Percentiles rank a stretch among this genome's conserved stretches.
Evolutionary conservation across 2,113 vertebrate genomes (phyloP).

Genomic region (Corapipo altera): DNA sequence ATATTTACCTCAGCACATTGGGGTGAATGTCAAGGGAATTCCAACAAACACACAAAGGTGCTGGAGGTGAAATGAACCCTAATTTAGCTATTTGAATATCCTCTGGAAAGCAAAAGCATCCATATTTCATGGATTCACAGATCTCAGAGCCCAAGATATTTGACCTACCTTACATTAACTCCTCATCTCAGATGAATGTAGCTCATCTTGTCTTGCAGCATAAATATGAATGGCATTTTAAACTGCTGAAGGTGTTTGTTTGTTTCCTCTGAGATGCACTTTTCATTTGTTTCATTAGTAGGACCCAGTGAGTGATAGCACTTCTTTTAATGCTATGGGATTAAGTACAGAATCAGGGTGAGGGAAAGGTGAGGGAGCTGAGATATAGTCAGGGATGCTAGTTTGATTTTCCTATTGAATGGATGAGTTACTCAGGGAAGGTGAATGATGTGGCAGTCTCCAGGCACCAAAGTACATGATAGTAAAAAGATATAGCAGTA

Average conservation of each 20-base stretch:
- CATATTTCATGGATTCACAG: not conserved
- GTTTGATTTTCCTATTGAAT: not conserved
- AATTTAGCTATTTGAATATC: not conserved
- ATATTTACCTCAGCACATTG: not conserved
- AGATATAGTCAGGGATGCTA: not conserved
- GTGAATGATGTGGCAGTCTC: not conserved
- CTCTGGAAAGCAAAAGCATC: not conserved
- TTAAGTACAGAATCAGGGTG: not conserved
- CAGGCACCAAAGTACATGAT: not conserved
- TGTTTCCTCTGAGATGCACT: not conserved
- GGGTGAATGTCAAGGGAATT: not conserved
- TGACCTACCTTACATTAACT: not conserved
- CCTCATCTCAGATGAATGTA: not conserved
- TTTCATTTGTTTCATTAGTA: slow-evolving; percentile 21
- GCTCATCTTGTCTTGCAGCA: not conserved
- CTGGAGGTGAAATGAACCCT: not conserved
- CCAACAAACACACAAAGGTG: not conserved
- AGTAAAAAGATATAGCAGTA: not conserved
- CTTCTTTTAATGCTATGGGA: not conserved
- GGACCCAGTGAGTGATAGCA: not conserved
- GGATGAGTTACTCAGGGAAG: not conserved
- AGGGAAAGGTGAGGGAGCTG: not conserved
- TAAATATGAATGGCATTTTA: not conserved
- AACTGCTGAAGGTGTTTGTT: not conserved
- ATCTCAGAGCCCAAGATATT: not conserved